Evolutionary conservation across 2,797 vertebrate species (phyloP).

Genomic region (Syndactyla subalaris): DNA sequence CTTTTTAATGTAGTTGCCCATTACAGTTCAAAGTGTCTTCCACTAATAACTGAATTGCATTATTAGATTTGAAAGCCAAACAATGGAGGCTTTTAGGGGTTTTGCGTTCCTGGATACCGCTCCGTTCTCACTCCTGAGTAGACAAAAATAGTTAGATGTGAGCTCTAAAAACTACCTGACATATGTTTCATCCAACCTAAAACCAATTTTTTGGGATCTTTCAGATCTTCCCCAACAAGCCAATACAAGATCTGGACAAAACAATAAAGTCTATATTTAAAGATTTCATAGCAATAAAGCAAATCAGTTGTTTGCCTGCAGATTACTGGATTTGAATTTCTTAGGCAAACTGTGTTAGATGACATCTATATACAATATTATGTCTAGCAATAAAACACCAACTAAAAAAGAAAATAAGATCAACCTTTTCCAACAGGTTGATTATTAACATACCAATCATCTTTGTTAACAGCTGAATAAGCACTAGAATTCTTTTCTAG

Average conservation of each 20-base stretch:
- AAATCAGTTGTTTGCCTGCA: neutral
- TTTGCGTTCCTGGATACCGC: neutral
- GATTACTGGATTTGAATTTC: neutral
- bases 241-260: neutral
- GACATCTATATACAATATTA: neutral
- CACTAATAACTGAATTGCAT: neutral
- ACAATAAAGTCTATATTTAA: neutral
- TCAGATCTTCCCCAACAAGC: neutral
- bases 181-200: neutral
- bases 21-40: neutral
- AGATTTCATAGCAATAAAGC: neutral
- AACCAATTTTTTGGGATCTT: neutral
- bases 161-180: neutral
- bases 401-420: neutral
- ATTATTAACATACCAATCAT: neutral
- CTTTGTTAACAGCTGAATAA: neutral
- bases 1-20: neutral
- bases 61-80: neutral
- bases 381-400: neutral
- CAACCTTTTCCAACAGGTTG: neutral
- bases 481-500: neutral
- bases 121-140: neutral
- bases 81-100: accelerated
- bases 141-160: neutral
- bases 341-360: neutral